Evolutionary conservation across 2,797 vertebrate species (phyloP), one percentile per base, ranked within the genome.

Genomic region (Erpetoichthys calabaricus): DNA sequence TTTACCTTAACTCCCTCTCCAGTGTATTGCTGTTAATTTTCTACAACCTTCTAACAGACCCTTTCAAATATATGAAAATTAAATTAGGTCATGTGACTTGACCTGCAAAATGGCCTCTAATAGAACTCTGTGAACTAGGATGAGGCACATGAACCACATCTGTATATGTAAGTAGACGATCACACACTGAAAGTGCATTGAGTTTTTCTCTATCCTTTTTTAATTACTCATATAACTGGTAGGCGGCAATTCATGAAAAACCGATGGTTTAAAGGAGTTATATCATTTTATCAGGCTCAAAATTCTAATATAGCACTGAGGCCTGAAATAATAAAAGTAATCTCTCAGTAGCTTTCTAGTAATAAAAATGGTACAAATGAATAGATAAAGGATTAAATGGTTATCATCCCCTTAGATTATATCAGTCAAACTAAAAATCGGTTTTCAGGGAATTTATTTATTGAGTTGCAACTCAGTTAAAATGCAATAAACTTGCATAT

Each of bases 361-460:
- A 74, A 69, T 65, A 79, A 74, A 75, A 73, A 79, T 78, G 69
- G 76, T 67, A 77, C 67, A 79, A 80, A 78, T 82, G 82, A 75
- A 76, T 78, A 68, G 71, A 74, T 80, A 81, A 69, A 68, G 74
- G 79, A 77, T 78, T 80, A 80, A 82, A 42, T 2, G 41, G 41
- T 54, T 42, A 54, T 54, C 44, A 43, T 43, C 53, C 42, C 41
- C 53, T 54, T 54, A 54, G 7, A 54, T 5, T 81, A 82, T 80
- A 81, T 85, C 85, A 86, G 86, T 87, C 85, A 85, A 84, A 85
- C 79, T 80, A 80, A 85, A 86, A 85, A 85, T 84, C 79, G 78
- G 79, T 85, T 83, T 86, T 85, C 84, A 83, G 81, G 86, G 85
- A 84, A 85, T 88, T 86, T 85, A 79, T 75, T 64, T 64, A 72